phyloP scores from a whole-genome alignment of 2,113 vertebrate genomes.

The Hiodon alosoides region DNA sequence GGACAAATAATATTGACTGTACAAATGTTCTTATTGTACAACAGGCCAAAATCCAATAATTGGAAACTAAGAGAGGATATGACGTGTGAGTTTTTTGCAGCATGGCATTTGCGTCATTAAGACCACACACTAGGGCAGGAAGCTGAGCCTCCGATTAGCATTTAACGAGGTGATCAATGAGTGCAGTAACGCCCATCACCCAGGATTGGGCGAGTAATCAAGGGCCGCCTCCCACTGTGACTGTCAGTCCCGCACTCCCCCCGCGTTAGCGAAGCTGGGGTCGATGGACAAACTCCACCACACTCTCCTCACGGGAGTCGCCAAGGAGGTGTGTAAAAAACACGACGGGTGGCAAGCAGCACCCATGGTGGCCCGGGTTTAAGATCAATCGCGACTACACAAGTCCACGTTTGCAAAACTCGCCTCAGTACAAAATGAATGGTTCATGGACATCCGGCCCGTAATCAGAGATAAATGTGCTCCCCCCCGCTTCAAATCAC shows the following conservation, averaged over 20 bases:
- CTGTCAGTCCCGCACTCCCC: not conserved
- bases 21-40: not conserved
- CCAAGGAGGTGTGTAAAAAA: slow-evolving; percentile 1
- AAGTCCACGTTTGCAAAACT: not conserved
- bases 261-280: too few relatives aligned
- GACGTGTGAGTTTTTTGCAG: not conserved
- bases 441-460: not conserved
- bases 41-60: not conserved
- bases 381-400: slow-evolving; percentile 20
- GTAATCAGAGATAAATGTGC: too few relatives aligned
- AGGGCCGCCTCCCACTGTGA: not conserved
- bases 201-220: slow-evolving; percentile 12
- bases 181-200: slow-evolving; percentile 26
- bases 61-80: not conserved
- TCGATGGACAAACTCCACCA: not conserved
- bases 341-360: not conserved
- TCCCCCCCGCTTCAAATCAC: too few relatives aligned
- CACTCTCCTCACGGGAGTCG: too few relatives aligned
- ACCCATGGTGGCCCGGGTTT: not conserved
- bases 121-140: slow-evolving; percentile 28
- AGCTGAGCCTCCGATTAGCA: slow-evolving; percentile 23
- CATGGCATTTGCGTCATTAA: slow-evolving; percentile 18
- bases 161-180: slow-evolving; percentile 46
- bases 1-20: not conserved
- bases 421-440: not conserved